Conservation (phyloP, 2,797 vertebrate genomes). For the Myotis planiceps region DNA sequence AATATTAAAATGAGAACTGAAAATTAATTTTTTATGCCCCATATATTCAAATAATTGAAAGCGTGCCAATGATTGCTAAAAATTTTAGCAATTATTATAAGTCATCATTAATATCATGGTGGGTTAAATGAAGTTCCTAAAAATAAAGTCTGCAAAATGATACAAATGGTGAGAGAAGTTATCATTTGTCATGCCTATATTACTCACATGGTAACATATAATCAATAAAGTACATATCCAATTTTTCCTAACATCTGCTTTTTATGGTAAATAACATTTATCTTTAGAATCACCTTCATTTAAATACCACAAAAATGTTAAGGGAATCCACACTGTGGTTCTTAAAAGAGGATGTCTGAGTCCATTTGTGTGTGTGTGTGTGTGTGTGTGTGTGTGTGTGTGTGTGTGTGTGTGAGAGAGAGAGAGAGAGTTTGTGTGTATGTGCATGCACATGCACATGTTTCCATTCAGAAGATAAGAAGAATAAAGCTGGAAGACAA, state of each 20-base stretch:
- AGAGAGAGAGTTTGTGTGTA: too few relatives aligned
- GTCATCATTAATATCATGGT: slow-evolving; percentile 38
- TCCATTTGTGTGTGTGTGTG: rapidly evolving
- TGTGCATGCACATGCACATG: neutral
- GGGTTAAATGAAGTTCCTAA: slow-evolving; percentile 55
- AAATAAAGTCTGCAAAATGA: slow-evolving; percentile 46
- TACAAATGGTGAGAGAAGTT: slow-evolving; percentile 15
- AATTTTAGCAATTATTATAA: slow-evolving; percentile 60
- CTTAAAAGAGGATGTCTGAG: neutral
- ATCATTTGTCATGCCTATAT: neutral
- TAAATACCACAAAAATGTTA: neutral
- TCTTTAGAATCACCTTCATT: neutral
- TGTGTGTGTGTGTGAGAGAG: too few relatives aligned
- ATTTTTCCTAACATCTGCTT: neutral
- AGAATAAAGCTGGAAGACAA: neutral
- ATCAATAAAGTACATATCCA: neutral
- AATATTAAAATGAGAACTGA: slow-evolving; percentile 67
- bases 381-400: neutral
- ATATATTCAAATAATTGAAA: slow-evolving; percentile 71
- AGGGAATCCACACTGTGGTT: neutral
- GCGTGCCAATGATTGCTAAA: slow-evolving; percentile 51
- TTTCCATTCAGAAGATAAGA: neutral
- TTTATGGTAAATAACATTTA: neutral
- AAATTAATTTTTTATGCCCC: slow-evolving; percentile 71
- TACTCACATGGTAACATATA: neutral